These are phyloP conservation scores for Encarsia formosa DNA, from an alignment of 2,888 invertebrate species.

Conservation along the genomic window DNA sequence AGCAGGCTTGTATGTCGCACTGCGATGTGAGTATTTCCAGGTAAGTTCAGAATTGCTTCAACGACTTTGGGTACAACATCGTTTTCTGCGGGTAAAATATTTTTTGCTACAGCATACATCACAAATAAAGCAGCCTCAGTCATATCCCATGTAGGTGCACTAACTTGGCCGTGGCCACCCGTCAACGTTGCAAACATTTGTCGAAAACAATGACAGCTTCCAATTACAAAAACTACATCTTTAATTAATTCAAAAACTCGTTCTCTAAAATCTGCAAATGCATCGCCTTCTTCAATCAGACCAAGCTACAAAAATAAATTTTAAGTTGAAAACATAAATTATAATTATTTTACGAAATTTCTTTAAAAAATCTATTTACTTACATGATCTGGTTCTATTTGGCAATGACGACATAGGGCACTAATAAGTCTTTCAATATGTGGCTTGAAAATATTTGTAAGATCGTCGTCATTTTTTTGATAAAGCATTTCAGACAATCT, in stretches of 20 bases:
- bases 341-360: not conserved
- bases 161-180: slow-evolving; percentile 38
- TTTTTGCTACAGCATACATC: slow-evolving; percentile 93
- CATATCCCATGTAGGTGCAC: slow-evolving; percentile 79
- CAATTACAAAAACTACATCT: slow-evolving; percentile 94
- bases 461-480: slow-evolving; percentile 73
- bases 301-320: slow-evolving; percentile 37
- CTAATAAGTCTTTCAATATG: slow-evolving; percentile 87
- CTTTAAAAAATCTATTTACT: slow-evolving; percentile 24
- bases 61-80: slow-evolving; percentile 91
- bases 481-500: slow-evolving; percentile 91
- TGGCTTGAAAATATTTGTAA: slow-evolving; percentile 82
- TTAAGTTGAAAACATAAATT: not conserved
- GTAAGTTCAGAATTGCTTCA: slow-evolving; percentile 82
- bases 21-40: slow-evolving; percentile 75
- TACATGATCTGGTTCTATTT: slow-evolving; percentile 92
- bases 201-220: slow-evolving; percentile 84
- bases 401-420: slow-evolving; percentile 87
- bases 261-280: slow-evolving; percentile 74
- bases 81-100: slow-evolving; percentile 87
- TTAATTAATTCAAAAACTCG: slow-evolving; percentile 91
- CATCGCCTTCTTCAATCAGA: slow-evolving; percentile 51
- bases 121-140: slow-evolving; percentile 92
- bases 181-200: slow-evolving; percentile 79
- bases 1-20: slow-evolving; percentile 85